Evolutionary conservation across 2,888 invertebrate species (phyloP).

Genomic region (Athrips mouffetella): DNA sequence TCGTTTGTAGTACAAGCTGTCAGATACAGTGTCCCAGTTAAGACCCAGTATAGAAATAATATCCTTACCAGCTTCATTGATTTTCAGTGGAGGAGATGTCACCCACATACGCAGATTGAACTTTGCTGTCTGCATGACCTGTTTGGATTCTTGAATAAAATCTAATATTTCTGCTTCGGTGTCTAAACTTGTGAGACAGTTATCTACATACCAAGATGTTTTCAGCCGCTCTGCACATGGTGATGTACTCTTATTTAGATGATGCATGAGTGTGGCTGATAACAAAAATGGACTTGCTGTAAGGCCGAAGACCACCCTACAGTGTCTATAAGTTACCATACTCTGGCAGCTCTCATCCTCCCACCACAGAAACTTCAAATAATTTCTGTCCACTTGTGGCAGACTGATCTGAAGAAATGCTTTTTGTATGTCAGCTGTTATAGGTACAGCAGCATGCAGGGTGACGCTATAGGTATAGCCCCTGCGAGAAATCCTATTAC

Average conservation of each 20-base stretch:
- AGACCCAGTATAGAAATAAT: conserved; percentile 14
- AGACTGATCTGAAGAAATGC: conserved; percentile 19
- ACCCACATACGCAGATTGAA: conserved; percentile 17
- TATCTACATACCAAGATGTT: background rate
- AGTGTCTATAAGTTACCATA: conserved; percentile 12
- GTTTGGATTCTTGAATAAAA: background rate
- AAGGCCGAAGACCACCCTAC: conserved; percentile 18
- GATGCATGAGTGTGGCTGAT: conserved; percentile 13
- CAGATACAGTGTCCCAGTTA: conserved; percentile 6
- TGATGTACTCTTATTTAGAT: background rate
- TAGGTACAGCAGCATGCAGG: too few relatives aligned
- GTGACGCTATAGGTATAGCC: too few relatives aligned
- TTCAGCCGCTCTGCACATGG: background rate
- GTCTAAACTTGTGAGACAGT: too few relatives aligned
- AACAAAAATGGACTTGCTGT: conserved; percentile 17
- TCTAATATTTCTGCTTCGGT: background rate
- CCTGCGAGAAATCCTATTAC: conserved; percentile 13
- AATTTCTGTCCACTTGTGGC: conserved; percentile 9
- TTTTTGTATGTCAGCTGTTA: too few relatives aligned
- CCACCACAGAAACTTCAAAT: too few relatives aligned
- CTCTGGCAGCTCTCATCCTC: background rate
- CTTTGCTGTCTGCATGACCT: conserved; percentile 11
- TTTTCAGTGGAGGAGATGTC: conserved; percentile 1
- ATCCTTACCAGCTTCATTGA: background rate
- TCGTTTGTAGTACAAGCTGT: too few relatives aligned